phyloP scores from a whole-genome alignment of 2,888 invertebrate genomes.

The Cheilosia vulpina region DNA sequence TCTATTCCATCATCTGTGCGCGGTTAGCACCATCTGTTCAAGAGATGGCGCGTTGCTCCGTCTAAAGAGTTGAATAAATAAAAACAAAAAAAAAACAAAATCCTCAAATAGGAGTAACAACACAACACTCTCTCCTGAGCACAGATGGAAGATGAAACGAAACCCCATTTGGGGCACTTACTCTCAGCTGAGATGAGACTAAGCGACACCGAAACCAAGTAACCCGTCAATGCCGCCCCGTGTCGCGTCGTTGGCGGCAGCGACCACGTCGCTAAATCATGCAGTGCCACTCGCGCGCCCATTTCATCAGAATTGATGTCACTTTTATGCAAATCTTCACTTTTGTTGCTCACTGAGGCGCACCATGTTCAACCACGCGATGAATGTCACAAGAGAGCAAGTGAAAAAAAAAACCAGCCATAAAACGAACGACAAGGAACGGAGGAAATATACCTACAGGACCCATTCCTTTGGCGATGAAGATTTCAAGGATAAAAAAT shows the following conservation, averaged over 20 bases:
- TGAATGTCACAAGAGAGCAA: slow-evolving; percentile 67
- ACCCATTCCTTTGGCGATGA: slow-evolving; percentile 61
- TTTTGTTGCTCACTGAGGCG: slow-evolving; percentile 72
- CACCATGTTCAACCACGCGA: slow-evolving; percentile 73
- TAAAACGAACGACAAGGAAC: not conserved
- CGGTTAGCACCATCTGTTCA: slow-evolving; percentile 51
- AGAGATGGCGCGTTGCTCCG: slow-evolving; percentile 10
- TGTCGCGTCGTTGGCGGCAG: slow-evolving; percentile 6
- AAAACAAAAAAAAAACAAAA: not conserved
- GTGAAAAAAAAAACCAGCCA: slow-evolving; percentile 2
- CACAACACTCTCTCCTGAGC: not conserved
- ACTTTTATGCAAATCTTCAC: slow-evolving; percentile 75
- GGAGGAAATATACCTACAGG: slow-evolving; percentile 52
- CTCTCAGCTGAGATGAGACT: too few relatives aligned
- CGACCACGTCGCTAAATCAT: slow-evolving; percentile 61
- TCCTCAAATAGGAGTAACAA: slow-evolving; percentile 46
- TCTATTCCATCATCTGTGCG: slow-evolving; percentile 49
- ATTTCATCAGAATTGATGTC: slow-evolving; percentile 74
- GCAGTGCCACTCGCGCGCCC: slow-evolving; percentile 68
- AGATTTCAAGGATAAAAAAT: slow-evolving; percentile 72
- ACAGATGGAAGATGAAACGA: not conserved
- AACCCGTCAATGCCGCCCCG: slow-evolving; percentile 1
- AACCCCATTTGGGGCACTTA: slow-evolving; percentile 47
- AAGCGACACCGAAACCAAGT: slow-evolving; percentile 25
- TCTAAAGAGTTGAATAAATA: slow-evolving; percentile 30